Conservation (phyloP, 2,888 invertebrate species). For the Cetonia aurata region DNA sequence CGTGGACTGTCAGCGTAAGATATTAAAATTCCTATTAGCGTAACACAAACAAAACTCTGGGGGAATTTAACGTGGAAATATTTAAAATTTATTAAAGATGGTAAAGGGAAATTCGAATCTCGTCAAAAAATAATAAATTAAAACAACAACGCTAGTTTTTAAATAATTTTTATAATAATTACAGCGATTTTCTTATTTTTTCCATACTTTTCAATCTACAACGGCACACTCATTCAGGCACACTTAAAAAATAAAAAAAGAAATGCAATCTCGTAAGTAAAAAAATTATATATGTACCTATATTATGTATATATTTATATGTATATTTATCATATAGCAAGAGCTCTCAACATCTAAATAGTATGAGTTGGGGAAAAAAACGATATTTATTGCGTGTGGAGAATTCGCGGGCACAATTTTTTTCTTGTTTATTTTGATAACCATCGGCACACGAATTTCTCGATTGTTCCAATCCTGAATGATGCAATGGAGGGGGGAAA, state of each 20-base stretch:
- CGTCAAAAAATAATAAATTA: not conserved
- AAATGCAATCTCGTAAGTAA: slow-evolving; percentile 33
- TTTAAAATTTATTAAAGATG: too few species aligned
- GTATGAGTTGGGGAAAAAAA: slow-evolving; percentile 24
- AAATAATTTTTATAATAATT: slow-evolving; percentile 55
- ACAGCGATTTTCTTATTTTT: slow-evolving; percentile 52
- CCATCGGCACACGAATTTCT: too few species aligned
- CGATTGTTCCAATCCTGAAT: not conserved
- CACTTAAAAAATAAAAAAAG: slow-evolving; percentile 35
- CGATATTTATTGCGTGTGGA: slow-evolving; percentile 11
- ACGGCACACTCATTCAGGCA: slow-evolving; percentile 45
- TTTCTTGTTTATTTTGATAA: slow-evolving; percentile 9
- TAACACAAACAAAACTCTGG: too few species aligned
- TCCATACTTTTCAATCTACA: slow-evolving; percentile 45
- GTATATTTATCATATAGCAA: slow-evolving; percentile 10
- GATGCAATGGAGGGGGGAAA: too few species aligned
- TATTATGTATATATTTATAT: not conserved
- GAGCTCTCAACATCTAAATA: slow-evolving; percentile 40
- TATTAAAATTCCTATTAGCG: too few species aligned
- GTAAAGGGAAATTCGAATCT: too few species aligned
- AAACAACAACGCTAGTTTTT: slow-evolving; percentile 36
- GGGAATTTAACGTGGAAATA: too few species aligned
- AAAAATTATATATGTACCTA: slow-evolving; percentile 21
- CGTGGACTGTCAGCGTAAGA: too few species aligned
- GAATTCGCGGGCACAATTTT: not conserved